Base-by-base conservation (phyloP, 2,888 invertebrate species). In the Hylaea fasciaria region DNA sequence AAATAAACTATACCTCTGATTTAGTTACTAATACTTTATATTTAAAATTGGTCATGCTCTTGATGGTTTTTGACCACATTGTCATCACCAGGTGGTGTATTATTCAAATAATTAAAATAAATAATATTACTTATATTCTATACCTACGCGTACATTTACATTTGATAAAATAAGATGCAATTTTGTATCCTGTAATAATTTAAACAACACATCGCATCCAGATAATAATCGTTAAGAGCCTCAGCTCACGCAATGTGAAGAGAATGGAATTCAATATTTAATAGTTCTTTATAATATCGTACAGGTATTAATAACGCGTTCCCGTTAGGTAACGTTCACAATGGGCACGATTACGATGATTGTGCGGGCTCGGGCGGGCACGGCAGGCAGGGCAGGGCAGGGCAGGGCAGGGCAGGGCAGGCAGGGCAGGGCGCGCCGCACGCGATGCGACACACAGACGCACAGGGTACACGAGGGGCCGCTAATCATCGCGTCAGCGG, bases 381-480 rank as follows among this genome's bases (percentile, higher is more conserved):
- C n/a, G n/a, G n/a, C 37, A 16, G 2, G 17, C 8, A 10, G n/a
- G 22, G 5, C 12, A n/a, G n/a, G n/a, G n/a, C n/a, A n/a, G 22
- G 49, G 17, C 39, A 13, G 7, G n/a, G n/a, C n/a, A n/a, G n/a
- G n/a, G n/a, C n/a, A n/a, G n/a, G n/a, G n/a, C 37, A 16, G 2
- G 17, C 8, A 10, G n/a, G 22, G 5, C 12, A n/a, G n/a, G 51
- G n/a, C 32, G 47, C 17, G n/a, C 41, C 1, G 53, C 62, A 62
- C 61, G 61, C 61, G 61, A 62, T 44, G 53, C 10, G 53, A 29
- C 47, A 10, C 22, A 29, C 57, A n/a, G 50, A 54, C 47, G 8
- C 22, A 29, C 57, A n/a, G 50, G 51, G 47, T 50, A 50, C 45
- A 37, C 44, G 3, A 12, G 29, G n/a, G 40, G 22, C 48, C 1